phyloP scores from a whole-genome alignment of 2,888 invertebrate genomes.

The Argyresthia goedartella region DNA sequence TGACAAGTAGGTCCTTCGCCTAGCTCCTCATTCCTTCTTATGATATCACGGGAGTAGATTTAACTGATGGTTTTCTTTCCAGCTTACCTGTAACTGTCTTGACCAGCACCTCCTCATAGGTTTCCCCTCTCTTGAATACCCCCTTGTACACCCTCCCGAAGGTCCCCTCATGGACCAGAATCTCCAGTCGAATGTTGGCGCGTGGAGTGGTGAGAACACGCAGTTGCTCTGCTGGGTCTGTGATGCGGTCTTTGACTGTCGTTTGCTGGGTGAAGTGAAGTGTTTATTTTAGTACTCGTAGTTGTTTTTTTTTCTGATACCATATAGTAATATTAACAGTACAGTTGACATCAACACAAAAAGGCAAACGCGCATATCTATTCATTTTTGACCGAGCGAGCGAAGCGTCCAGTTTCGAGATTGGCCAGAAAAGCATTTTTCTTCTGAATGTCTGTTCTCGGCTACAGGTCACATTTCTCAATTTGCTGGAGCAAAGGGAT shows the following conservation, averaged over 20 bases:
- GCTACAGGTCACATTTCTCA: no score
- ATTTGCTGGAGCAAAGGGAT: no score
- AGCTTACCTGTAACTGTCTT: slow-evolving; percentile 87
- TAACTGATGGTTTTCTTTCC: background rate
- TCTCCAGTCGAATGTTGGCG: slow-evolving; percentile 72
- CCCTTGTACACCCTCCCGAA: slow-evolving; percentile 91
- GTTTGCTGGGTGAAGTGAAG: slow-evolving; percentile 38
- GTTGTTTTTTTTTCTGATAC: background rate
- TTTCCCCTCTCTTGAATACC: slow-evolving; percentile 71
- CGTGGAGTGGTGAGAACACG: slow-evolving; percentile 72
- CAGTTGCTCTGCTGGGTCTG: slow-evolving; percentile 74
- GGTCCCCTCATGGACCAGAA: slow-evolving; percentile 83
- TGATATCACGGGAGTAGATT: no score
- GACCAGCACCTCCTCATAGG: slow-evolving; percentile 82
- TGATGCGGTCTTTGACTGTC: slow-evolving; percentile 48
- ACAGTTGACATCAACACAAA: no score
- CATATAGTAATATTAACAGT: no score
- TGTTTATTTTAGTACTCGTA: background rate
- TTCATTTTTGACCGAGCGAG: no score
- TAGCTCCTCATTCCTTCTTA: no score
- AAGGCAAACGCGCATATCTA: no score
- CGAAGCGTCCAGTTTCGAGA: no score
- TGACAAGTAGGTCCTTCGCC: no score
- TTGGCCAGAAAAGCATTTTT: no score
- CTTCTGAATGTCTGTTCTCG: no score